phyloP scores from a whole-genome alignment of 2,113 vertebrate species.

The Heliornis fulica region DNA sequence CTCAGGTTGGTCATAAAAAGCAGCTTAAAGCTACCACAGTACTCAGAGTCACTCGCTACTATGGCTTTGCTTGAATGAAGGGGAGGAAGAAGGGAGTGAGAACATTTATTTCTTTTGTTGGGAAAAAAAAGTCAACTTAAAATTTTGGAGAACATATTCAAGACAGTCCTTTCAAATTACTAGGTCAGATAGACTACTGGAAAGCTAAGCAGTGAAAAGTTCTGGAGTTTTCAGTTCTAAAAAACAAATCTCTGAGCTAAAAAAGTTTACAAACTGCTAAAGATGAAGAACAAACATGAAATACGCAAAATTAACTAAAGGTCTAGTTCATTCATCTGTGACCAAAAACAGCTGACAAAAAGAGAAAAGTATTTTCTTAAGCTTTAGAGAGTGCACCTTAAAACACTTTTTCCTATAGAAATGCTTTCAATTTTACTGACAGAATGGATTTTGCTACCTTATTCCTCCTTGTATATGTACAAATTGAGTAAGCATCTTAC shows the following conservation, averaged over 20 bases:
- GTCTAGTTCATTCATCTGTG: neutral
- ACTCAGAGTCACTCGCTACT: neutral
- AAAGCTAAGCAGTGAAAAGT: neutral
- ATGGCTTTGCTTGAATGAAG: neutral
- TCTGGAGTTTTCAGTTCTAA: neutral
- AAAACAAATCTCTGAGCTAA: neutral
- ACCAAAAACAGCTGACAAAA: neutral
- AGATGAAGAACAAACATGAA: neutral
- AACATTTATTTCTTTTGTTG: neutral
- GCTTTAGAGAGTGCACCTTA: neutral
- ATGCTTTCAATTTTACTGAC: neutral
- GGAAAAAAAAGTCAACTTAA: neutral
- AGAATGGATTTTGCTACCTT: neutral
- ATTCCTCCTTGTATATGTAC: neutral
- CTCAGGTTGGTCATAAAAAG: constrained; percentile 62
- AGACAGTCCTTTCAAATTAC: neutral
- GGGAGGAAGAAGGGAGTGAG: neutral
- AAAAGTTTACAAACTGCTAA: neutral
- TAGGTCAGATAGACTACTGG: neutral
- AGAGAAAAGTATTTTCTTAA: neutral
- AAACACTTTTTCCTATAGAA: neutral
- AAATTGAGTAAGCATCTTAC: neutral
- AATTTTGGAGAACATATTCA: neutral
- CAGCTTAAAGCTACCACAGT: constrained; percentile 29
- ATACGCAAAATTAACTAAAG: neutral